Evolutionary conservation across 2,113 vertebrate species (phyloP).

Genomic region (Pygoscelis adeliae): DNA sequence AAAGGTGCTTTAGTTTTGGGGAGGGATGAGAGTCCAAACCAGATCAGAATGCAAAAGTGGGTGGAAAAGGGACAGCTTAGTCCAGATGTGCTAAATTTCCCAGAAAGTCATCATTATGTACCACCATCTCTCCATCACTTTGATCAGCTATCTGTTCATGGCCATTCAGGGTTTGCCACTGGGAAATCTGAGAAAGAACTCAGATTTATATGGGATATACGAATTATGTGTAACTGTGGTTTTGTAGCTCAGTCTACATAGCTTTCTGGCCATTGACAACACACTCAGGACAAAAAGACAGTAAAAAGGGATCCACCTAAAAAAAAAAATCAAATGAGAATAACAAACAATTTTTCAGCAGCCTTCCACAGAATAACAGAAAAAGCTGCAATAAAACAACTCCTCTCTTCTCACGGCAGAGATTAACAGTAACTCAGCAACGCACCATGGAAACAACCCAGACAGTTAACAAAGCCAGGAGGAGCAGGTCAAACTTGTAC

Average conservation of each 20-base stretch:
- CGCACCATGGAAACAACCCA: background rate
- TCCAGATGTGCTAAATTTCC: background rate
- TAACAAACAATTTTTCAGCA: background rate
- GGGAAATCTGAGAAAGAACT: background rate
- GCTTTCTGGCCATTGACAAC: background rate
- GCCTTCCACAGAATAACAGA: background rate
- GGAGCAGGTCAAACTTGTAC: slow-evolving; percentile 9
- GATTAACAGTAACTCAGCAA: background rate
- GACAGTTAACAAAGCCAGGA: background rate
- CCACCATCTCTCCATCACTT: background rate
- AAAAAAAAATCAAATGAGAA: background rate
- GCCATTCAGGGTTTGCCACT: background rate
- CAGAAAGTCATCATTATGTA: background rate
- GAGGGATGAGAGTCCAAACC: background rate
- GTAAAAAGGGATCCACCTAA: background rate
- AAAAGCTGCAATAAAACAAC: background rate
- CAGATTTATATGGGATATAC: background rate
- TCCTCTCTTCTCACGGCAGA: background rate
- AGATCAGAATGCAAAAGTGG: background rate
- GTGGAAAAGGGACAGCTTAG: background rate
- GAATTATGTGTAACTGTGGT: background rate
- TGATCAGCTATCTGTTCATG: background rate
- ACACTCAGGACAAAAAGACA: slow-evolving; percentile 25
- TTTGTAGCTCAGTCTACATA: background rate
- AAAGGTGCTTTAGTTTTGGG: background rate